Percentiles rank a stretch among this genome's conserved stretches.
These are phyloP conservation scores for Anastatus disparis DNA, from an alignment of 1,140 invertebrate genomes.

Conservation along the genomic window DNA sequence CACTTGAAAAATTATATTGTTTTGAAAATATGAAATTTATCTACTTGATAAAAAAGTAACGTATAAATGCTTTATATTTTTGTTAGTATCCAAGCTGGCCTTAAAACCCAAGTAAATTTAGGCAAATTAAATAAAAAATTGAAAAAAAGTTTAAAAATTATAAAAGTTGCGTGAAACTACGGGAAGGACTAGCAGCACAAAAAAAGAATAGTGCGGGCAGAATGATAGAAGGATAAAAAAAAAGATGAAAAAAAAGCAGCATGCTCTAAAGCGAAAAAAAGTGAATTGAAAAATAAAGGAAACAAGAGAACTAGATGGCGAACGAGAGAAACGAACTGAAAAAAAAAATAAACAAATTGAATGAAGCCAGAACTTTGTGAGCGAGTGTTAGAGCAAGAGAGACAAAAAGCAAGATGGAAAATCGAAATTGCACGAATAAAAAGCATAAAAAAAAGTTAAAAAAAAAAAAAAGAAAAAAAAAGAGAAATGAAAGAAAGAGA, in stretches of 20 bases:
- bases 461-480: not conserved
- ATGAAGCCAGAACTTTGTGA: constrained; percentile 9
- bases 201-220: too few relatives aligned
- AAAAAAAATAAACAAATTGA: constrained; percentile 40
- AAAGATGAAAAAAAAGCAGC: not conserved
- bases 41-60: too few relatives aligned
- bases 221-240: not conserved
- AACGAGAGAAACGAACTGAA: constrained; percentile 25
- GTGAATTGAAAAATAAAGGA: constrained; percentile 29
- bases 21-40: too few relatives aligned
- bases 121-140: constrained; percentile 4
- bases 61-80: too few relatives aligned
- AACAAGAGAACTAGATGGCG: constrained; percentile 22
- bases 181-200: not conserved
- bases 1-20: too few relatives aligned
- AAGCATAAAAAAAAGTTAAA: not conserved
- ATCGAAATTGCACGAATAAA: constrained; percentile 30
- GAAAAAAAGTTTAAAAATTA: constrained; percentile 15
- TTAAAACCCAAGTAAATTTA: too few relatives aligned
- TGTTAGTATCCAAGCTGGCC: too few relatives aligned
- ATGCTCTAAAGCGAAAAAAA: not conserved
- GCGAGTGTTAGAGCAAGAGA: not conserved
- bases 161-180: not conserved
- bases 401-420: constrained; percentile 19
- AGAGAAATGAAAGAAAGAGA: not conserved